Base-by-base conservation (phyloP, 2,888 invertebrate genomes). In the Melitaea athalia region DNA sequence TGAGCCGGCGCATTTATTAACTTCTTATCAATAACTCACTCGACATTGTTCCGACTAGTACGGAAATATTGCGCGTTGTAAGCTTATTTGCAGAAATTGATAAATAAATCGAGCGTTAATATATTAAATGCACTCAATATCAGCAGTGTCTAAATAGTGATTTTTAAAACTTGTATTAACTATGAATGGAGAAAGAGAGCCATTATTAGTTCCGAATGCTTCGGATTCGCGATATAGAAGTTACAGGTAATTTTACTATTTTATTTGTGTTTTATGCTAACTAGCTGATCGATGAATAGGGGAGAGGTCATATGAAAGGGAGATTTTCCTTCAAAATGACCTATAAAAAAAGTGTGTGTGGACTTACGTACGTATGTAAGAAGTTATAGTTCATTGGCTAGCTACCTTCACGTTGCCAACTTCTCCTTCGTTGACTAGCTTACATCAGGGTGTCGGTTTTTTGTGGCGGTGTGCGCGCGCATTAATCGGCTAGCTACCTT, bases 101-200 rank as follows among this genome's bases (percentile, higher is more conserved):
- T 49, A n/a, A 49, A n/a, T 49, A 49, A n/a, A 5, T 6, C 14
- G 4, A 38, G 38, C 38, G 6, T 38, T 38, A 38, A 38, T 38
- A 38, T 38, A 38, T 7, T 38, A 38, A 38, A 3, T 38, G 3
- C 24, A 24, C 1, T 24, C 10, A 49, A n/a, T 14, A 49, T 31
- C 12, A 31, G 24, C 11, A 33, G 5, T 43, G 42, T 12, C 1
- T 5, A 17, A n/a, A 43, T 8, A 59, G 1, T 12, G 12, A 24
- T 7, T 42, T 17, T n/a, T 45, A 10, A 45, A 11, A 47, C 15
- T 38, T 52, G 12, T 33, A 42, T 59, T 38, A 24, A 47, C 59
- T 47, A 88, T 89, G 89, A 88, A 89, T 71, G 79, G 84, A 2
- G 89, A 89, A 74, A 78, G 83, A 59, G 88, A 86, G 52, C 87